Evolutionary conservation across 2,113 vertebrate genomes (phyloP).

Genomic region (Centrocercus urophasianus): DNA sequence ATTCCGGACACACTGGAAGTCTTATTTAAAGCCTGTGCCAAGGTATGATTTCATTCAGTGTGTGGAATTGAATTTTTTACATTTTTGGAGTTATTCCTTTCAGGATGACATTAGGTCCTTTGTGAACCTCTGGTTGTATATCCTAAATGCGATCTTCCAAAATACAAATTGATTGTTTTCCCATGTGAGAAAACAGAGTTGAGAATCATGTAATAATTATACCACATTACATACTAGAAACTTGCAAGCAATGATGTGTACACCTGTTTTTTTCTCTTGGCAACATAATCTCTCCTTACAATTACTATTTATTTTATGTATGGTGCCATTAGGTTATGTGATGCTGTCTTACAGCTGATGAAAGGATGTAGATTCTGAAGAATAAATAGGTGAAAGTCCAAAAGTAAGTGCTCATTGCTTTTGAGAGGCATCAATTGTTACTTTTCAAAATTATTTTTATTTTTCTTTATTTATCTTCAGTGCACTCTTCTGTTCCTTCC

Average conservation of each 20-base stretch:
- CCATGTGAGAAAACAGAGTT: background rate
- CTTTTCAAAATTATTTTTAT: background rate
- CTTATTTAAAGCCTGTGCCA: background rate
- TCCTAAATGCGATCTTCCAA: background rate
- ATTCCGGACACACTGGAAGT: background rate
- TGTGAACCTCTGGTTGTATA: background rate
- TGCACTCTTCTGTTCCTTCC: background rate
- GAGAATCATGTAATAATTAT: background rate
- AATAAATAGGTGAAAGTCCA: conserved; percentile 11
- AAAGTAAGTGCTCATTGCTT: conserved; percentile 12
- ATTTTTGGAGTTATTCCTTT: background rate
- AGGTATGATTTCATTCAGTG: background rate
- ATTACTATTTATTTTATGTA: conserved; percentile 14
- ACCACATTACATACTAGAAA: background rate
- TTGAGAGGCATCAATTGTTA: background rate
- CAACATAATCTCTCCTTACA: background rate
- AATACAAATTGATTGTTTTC: background rate
- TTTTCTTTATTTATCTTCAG: background rate
- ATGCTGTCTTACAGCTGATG: background rate
- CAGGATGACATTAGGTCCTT: background rate
- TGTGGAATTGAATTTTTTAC: background rate
- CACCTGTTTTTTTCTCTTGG: background rate
- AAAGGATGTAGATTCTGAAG: background rate
- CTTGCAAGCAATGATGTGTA: background rate
- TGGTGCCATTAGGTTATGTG: background rate